These are phyloP conservation scores for Nothura maculosa DNA, from an alignment of 2,797 vertebrate genomes.

Conservation along the genomic window DNA sequence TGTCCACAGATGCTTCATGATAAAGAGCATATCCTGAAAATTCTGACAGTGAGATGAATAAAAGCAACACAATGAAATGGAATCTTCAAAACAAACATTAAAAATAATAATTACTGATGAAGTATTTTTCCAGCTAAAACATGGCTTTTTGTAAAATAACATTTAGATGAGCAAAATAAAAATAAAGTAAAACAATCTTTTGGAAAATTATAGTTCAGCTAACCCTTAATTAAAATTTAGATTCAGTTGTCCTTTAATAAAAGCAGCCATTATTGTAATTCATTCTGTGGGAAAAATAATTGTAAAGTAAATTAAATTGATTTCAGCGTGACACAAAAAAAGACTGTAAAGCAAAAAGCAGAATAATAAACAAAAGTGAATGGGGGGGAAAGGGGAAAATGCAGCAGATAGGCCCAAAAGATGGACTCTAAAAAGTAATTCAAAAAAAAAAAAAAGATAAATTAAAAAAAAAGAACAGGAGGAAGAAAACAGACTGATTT, in stretches of 20 bases:
- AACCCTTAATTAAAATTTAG: conserved; percentile 89
- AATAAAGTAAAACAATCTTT: conserved; percentile 22
- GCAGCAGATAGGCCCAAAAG: conserved; percentile 57
- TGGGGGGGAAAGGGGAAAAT: background rate
- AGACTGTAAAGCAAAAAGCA: conserved; percentile 54
- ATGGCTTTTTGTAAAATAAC: background rate
- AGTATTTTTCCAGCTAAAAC: conserved; percentile 27
- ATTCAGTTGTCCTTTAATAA: conserved; percentile 87
- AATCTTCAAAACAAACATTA: background rate
- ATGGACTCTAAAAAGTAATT: conserved; percentile 71
- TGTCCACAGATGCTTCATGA: conserved; percentile 40
- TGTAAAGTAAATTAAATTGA: conserved; percentile 79
- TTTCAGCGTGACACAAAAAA: conserved; percentile 61
- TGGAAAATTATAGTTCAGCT: conserved; percentile 79
- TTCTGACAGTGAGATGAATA: conserved; percentile 12
- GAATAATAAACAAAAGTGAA: conserved; percentile 74
- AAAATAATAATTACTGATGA: background rate
- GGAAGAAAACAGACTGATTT: conserved; percentile 84
- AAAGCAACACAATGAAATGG: conserved; percentile 30
- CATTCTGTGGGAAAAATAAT: conserved; percentile 61
- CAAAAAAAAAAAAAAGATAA: conserved; percentile 10
- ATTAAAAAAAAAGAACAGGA: conserved; percentile 50
- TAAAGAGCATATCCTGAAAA: conserved; percentile 45
- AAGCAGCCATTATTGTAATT: conserved; percentile 74
- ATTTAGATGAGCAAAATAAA: conserved; percentile 35